Conservation (phyloP, 2,113 vertebrate genomes). For the Solea solea region DNA sequence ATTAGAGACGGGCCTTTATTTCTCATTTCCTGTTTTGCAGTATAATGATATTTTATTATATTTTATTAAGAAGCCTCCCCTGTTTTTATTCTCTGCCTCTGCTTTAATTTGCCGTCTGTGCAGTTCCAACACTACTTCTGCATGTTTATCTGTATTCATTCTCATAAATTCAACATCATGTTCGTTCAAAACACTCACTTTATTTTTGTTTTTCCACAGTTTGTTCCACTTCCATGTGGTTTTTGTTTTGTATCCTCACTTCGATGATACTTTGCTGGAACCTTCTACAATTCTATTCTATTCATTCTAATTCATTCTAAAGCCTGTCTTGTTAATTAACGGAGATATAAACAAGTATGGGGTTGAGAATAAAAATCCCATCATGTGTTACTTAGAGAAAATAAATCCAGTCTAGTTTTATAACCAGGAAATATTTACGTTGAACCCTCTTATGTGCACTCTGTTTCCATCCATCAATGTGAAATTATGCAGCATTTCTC, state of each 20-base stretch:
- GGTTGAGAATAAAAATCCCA: not conserved
- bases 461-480: too few relatives aligned
- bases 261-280: not conserved
- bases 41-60: not conserved
- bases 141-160: not conserved
- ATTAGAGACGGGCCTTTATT: not conserved
- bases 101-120: not conserved
- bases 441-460: too few relatives aligned
- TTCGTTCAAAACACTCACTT: not conserved
- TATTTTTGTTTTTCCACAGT: not conserved
- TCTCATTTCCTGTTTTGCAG: not conserved
- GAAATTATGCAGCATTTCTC: too few relatives aligned
- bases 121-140: not conserved
- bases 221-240: not conserved
- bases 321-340: not conserved
- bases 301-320: not conserved
- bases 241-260: not conserved
- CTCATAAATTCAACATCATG: not conserved
- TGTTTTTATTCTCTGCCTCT: not conserved
- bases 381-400: not conserved
- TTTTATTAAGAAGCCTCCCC: not conserved
- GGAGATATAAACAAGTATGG: not conserved
- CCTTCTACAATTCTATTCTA: not conserved
- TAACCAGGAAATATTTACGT: too few relatives aligned
- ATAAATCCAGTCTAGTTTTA: too few relatives aligned